Evolutionary conservation across 2,797 vertebrate genomes (phyloP).

Genomic region (Acanthiza pusilla): DNA sequence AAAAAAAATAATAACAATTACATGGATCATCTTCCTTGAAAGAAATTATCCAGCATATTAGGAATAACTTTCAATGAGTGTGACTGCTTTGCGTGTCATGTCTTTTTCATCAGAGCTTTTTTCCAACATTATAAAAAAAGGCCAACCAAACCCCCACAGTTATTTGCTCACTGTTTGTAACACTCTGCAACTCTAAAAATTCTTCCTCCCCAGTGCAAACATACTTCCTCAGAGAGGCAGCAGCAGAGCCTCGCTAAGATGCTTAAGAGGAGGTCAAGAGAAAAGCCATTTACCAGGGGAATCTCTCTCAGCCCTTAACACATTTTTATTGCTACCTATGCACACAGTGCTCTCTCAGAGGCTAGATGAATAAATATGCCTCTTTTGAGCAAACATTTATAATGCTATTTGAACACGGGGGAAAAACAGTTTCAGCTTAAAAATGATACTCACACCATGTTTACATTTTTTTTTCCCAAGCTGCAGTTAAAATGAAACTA

Average conservation of each 20-base stretch:
- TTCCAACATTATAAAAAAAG: not conserved
- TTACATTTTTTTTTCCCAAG: conserved; percentile 52
- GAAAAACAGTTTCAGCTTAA: conserved; percentile 22
- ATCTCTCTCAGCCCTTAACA: conserved; percentile 24
- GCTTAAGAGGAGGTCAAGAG: conserved; percentile 55
- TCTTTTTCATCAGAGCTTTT: not conserved
- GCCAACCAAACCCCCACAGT: not conserved
- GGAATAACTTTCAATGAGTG: not conserved
- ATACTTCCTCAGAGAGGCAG: conserved; percentile 28
- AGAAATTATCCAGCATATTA: not conserved
- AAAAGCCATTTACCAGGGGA: conserved; percentile 43
- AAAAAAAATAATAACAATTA: not conserved
- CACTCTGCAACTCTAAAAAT: conserved; percentile 23
- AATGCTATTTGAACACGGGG: not conserved
- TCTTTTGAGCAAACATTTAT: conserved; percentile 53
- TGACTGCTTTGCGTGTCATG: not conserved
- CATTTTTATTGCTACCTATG: conserved; percentile 51
- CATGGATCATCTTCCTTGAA: not conserved
- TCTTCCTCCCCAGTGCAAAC: conserved; percentile 39
- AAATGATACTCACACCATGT: conserved; percentile 45
- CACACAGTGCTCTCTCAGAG: conserved; percentile 32
- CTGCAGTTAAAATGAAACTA: conserved; percentile 65
- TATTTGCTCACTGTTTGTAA: conserved; percentile 25
- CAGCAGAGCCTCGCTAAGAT: conserved; percentile 1
- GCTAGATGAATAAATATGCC: conserved; percentile 34